A percentile compares a stretch with the other conserved stretches of the same genome.
These are phyloP conservation scores for Euthynnus affinis DNA, from an alignment of 2,797 vertebrate genomes.

Conservation along the genomic window DNA sequence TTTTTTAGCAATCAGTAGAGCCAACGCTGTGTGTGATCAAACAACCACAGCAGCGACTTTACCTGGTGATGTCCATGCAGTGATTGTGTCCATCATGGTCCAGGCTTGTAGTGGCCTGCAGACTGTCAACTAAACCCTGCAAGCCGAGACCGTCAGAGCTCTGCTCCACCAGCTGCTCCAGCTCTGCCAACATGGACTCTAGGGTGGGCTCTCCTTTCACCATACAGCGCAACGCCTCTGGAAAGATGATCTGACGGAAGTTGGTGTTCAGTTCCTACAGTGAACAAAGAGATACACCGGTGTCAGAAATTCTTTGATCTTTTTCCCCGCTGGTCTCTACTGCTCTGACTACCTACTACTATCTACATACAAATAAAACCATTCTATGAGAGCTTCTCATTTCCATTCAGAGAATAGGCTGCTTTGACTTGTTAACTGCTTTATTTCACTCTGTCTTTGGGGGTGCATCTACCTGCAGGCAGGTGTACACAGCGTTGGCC, in stretches of 20 bases:
- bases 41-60: too few species aligned
- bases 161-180: slow-evolving; percentile 95
- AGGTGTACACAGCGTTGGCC: slow-evolving; percentile 95
- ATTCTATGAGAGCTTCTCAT: not conserved
- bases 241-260: slow-evolving; percentile 99
- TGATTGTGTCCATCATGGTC: slow-evolving; percentile 92
- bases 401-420: not conserved
- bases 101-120: slow-evolving; percentile 91
- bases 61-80: slow-evolving; percentile 95
- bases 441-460: not conserved
- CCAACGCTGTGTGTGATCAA: fast-evolving
- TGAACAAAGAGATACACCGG: not conserved
- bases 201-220: slow-evolving; percentile 96
- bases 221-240: slow-evolving; percentile 96
- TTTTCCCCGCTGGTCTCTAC: not conserved
- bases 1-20: not conserved
- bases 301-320: not conserved
- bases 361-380: not conserved
- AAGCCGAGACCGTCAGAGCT: slow-evolving; percentile 93
- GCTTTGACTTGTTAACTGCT: not conserved
- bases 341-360: not conserved
- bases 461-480: slow-evolving; percentile 89
- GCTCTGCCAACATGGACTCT: slow-evolving; percentile 93
- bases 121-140: slow-evolving; percentile 90
- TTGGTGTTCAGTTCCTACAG: slow-evolving; percentile 96